Base-by-base conservation (phyloP, 1,140 invertebrate species). In the Trichonephila inaurata region DNA sequence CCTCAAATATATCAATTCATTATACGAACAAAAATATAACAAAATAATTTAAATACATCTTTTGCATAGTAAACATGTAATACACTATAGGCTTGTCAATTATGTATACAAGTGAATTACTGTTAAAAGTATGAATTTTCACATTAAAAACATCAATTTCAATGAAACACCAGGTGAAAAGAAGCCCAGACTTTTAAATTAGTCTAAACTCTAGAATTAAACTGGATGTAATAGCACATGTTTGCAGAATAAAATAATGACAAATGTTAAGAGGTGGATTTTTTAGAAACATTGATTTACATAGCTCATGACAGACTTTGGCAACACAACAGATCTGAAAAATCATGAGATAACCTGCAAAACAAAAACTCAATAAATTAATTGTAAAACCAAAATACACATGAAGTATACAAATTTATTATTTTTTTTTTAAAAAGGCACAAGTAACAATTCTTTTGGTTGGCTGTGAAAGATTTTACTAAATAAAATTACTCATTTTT, bases 201-300 rank as follows among this genome's bases (percentile, higher is more conserved):
- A 91, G 90, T 61, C 90, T 60, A 81, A 83, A 58, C 21, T 90
- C 40, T 81, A 89, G 28, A 91, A 64, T 85, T 33, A 64, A 91
- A 85, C 83, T 58, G 28, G 77, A 91, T 91, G 81, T 51, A 51
- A 51, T 12, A 51, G 51, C 51, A 91, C 33, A 91, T 64, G 81
- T 14, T 66, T 77, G 62, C 40, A 51, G 69, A 77, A 58, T 64
- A 91, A 83, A 61, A 91, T 61, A 91, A 91, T 85, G 90, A 66
- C 40, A 66, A 24, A 85, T 91, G 90, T 91, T 89, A 33, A 89
- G 44, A 72, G 51, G 88, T 89, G 40, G 88, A 89, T 24, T 58
- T 58, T 87, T 51, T 60, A 58, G 88, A 89, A 89, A 89, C 88
- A 89, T 58, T 77, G 64, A 89, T 44, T 66, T 88, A 88, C 44